Conservation (phyloP, 2,113 vertebrate species). For the Limnothrissa miodon region DNA sequence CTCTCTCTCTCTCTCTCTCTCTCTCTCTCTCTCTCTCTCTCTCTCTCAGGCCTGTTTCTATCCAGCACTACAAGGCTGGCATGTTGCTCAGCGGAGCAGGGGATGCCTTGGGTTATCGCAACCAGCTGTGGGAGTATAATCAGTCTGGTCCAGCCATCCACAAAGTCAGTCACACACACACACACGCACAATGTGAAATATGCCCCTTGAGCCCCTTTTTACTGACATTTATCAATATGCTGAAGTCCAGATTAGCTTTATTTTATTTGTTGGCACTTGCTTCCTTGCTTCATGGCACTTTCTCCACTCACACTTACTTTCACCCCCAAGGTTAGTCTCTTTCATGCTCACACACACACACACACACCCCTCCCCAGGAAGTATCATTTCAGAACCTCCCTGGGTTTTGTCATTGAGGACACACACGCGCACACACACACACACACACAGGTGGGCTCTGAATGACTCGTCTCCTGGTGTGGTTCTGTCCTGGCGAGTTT, state of each 20-base stretch:
- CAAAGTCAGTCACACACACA: slow-evolving; percentile 46
- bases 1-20: not conserved
- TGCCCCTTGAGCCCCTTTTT: too few relatives aligned
- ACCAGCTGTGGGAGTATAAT: slow-evolving; percentile 78
- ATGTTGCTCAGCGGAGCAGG: slow-evolving; percentile 81
- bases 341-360: not conserved
- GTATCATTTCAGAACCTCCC: too few relatives aligned
- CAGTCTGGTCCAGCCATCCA: slow-evolving; percentile 76
- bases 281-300: too few relatives aligned
- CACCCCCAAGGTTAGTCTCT: not conserved
- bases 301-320: too few relatives aligned
- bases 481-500: not conserved
- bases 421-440: slow-evolving; percentile 3
- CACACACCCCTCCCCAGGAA: not conserved
- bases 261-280: too few relatives aligned
- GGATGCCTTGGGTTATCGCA: slow-evolving; percentile 79
- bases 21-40: not conserved
- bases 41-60: slow-evolving; percentile 39
- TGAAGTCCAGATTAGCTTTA: too few relatives aligned
- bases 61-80: slow-evolving; percentile 70
- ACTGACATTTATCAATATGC: too few relatives aligned
- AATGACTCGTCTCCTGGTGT: not conserved
- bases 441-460: not conserved
- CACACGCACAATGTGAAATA: not conserved
- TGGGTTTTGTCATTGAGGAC: too few relatives aligned